A percentile compares a stretch with the other conserved stretches of the same genome.
These are phyloP conservation scores for Melolontha melolontha DNA, from an alignment of 2,888 invertebrate genomes.

Conservation along the genomic window DNA sequence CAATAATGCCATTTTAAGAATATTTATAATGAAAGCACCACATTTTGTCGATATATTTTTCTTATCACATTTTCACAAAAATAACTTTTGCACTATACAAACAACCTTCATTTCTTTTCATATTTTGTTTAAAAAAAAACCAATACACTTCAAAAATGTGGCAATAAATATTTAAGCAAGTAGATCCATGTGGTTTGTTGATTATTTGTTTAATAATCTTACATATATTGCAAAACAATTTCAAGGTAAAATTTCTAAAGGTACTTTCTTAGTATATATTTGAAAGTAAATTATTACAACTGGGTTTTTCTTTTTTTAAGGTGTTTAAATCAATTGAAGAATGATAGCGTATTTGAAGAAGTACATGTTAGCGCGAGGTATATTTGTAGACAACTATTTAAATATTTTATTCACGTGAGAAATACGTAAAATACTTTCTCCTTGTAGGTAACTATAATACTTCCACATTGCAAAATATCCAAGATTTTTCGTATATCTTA, in stretches of 20 bases:
- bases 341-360: conserved; percentile 36
- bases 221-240: conserved; percentile 39
- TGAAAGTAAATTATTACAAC: conserved; percentile 13
- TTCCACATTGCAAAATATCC: conserved; percentile 27
- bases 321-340: conserved; percentile 6
- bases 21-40: conserved; percentile 21
- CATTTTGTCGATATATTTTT: conserved; percentile 18
- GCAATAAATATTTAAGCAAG: conserved; percentile 17
- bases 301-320: conserved; percentile 9
- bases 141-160: conserved; percentile 15
- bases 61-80: conserved; percentile 34
- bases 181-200: conserved; percentile 18
- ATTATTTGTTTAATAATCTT: conserved; percentile 21
- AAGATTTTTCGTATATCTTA: neutral
- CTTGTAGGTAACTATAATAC: conserved; percentile 45
- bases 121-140: neutral
- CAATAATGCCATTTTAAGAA: conserved; percentile 62
- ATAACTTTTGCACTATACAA: conserved; percentile 18
- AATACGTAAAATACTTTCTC: conserved; percentile 58
- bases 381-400: conserved; percentile 59
- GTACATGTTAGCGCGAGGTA: conserved; percentile 46
- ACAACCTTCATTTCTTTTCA: conserved; percentile 22
- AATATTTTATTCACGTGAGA: conserved; percentile 63
- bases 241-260: conserved; percentile 41
- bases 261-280: conserved; percentile 24